Conservation (phyloP, 1,140 invertebrate genomes). For the Platyscapa corneri region DNA sequence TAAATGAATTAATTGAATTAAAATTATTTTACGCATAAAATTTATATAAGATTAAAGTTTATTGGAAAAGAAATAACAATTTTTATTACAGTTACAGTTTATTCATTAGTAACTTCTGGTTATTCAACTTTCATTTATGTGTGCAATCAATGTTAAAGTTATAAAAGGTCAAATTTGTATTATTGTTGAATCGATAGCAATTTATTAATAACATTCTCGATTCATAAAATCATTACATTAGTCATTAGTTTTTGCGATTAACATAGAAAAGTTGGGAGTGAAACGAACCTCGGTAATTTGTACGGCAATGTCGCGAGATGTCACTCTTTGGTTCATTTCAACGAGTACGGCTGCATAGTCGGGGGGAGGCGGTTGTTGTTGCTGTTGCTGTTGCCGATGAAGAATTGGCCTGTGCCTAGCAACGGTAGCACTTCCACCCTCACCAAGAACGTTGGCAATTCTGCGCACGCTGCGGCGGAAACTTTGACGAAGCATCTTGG, state of each 20-base stretch:
- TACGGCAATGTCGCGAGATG: slow-evolving; percentile 56
- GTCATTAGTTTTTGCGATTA: background rate
- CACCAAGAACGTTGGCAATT: slow-evolving; percentile 75
- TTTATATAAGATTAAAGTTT: too few species aligned
- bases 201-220: too few species aligned
- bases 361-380: slow-evolving; percentile 78
- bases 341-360: slow-evolving; percentile 80
- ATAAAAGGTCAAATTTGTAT: too few species aligned
- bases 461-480: slow-evolving; percentile 86
- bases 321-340: slow-evolving; percentile 74
- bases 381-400: slow-evolving; percentile 76
- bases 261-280: background rate
- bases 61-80: too few species aligned
- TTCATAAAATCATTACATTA: too few species aligned
- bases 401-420: slow-evolving; percentile 57
- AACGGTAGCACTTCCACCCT: slow-evolving; percentile 57
- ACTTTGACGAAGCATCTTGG: slow-evolving; percentile 86
- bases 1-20: too few species aligned
- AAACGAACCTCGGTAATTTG: slow-evolving; percentile 56
- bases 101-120: too few species aligned
- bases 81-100: too few species aligned
- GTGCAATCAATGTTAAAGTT: too few species aligned
- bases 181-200: too few species aligned
- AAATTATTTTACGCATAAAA: too few species aligned
- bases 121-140: too few species aligned